Conservation (phyloP, 2,113 vertebrate species). For the Bothrops jararaca region DNA sequence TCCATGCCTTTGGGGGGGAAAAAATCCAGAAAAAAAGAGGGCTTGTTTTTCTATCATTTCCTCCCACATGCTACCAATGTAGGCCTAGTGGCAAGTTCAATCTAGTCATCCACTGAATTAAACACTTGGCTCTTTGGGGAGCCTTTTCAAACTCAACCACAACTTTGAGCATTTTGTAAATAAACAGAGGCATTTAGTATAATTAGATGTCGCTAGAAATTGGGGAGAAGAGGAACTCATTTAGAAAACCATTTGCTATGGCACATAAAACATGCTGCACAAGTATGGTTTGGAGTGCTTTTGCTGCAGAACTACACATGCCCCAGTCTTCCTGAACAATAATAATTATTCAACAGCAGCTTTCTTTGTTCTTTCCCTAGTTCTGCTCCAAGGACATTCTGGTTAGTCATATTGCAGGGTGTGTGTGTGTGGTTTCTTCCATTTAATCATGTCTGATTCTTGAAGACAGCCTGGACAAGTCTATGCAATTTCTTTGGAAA, state of each 20-base stretch:
- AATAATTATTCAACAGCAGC: conserved; percentile 50
- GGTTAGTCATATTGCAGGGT: conserved; percentile 27
- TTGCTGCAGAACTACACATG: conserved; percentile 40
- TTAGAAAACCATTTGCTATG: conserved; percentile 54
- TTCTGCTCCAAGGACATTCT: conserved; percentile 14
- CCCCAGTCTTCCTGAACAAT: conserved; percentile 44
- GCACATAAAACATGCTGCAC: conserved; percentile 52
- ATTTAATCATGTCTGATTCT: not conserved
- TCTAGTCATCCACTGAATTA: conserved; percentile 23
- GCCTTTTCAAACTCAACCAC: conserved; percentile 44
- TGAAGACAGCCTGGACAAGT: not conserved
- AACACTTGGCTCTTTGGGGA: conserved; percentile 46
- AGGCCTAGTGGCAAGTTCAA: conserved; percentile 2
- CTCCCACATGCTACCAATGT: not conserved
- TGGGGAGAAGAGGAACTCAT: conserved; percentile 33
- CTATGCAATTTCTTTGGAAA: not conserved
- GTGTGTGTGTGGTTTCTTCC: not conserved
- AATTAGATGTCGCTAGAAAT: conserved; percentile 60
- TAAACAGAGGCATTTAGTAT: conserved; percentile 59
- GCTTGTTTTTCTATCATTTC: not conserved
- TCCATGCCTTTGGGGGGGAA: fast-evolving
- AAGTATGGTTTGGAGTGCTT: conserved; percentile 50
- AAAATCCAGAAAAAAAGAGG: fast-evolving
- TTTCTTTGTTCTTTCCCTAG: not conserved
- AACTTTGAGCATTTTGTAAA: conserved; percentile 54